These are phyloP conservation scores for Puffinus mauretanicus DNA, from an alignment of 2,113 vertebrate species.

Conservation along the genomic window DNA sequence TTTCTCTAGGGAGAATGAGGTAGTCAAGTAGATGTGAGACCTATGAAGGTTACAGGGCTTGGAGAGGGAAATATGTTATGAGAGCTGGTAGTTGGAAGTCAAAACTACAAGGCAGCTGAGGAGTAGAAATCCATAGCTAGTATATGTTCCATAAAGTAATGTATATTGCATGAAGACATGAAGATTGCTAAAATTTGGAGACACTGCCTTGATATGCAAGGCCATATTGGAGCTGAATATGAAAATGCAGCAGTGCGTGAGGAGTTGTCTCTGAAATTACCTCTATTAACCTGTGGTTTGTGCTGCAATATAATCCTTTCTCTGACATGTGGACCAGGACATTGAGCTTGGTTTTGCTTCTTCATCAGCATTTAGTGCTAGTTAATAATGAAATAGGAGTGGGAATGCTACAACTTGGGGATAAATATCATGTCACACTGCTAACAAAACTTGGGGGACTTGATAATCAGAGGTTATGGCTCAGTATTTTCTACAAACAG, in stretches of 20 bases:
- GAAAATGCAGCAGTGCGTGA: neutral
- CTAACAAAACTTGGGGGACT: neutral
- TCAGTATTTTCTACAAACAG: neutral
- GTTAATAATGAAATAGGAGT: neutral
- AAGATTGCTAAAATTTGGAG: neutral
- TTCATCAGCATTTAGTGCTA: neutral
- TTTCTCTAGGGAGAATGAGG: neutral
- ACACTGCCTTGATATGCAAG: neutral
- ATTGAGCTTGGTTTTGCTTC: neutral
- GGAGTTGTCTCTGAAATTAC: neutral
- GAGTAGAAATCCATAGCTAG: neutral
- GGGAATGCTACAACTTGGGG: neutral
- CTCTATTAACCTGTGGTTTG: neutral
- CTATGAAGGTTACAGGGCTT: neutral
- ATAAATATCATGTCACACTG: neutral
- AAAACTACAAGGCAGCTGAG: neutral
- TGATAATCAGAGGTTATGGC: neutral
- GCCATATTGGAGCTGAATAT: neutral
- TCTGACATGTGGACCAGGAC: neutral
- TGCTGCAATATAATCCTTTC: neutral
- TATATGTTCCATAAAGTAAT: neutral
- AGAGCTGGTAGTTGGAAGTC: neutral
- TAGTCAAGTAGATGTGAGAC: neutral
- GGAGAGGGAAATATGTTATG: neutral
- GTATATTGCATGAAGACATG: neutral